Evolutionary conservation across 2,113 vertebrate species (phyloP), one percentile per base, ranked within the genome.

Genomic region (Irena cyanogastra): DNA sequence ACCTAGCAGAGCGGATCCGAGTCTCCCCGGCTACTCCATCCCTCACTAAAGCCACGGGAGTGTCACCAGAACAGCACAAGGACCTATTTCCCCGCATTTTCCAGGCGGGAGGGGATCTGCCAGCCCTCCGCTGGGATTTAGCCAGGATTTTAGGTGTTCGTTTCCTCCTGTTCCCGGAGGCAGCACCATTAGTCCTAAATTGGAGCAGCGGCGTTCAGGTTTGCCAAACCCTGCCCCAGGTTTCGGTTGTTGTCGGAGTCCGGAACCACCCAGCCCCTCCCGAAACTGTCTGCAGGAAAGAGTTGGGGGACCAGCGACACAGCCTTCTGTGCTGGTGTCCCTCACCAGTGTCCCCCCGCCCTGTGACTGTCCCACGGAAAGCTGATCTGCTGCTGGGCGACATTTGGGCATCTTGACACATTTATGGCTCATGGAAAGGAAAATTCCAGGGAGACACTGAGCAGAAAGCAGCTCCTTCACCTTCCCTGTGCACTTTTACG

Each of bases 21-120:
- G 28, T 12, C 10, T 56, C 31, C 52, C 15, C 18, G n/a, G 50
- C 31, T 26, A 0, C 37, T 39, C 57, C 6, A 16, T 69, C 63
- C 9, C 54, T 41, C 30, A 0, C 37, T 7, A 0, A 0, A 16
- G 41, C 53, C 18, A 3, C 5, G 11, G 56, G 31, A 95, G 22
- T 5, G 7, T 5, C 27, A 6, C 20, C 65, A 60, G 22, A 10
- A 5, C 16, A 30, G 69, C 41, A 10, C 35, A 56, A 22, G 6
- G 2, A 20, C 37, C 3, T 85, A 17, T 42, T 75, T 49, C 0
- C 31, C 33, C 31, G 14, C 42, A 0, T 12, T 70, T 89, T 74
- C 65, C 71, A 24, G 5, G 28, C 5, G 9, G 20, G 54, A 15
- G 23, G 30, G 49, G 16, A 45, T 52, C 45, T 37, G 54, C 60